phyloP scores from a whole-genome alignment of 2,888 invertebrate genomes.

The Stenotaenia linearis region DNA sequence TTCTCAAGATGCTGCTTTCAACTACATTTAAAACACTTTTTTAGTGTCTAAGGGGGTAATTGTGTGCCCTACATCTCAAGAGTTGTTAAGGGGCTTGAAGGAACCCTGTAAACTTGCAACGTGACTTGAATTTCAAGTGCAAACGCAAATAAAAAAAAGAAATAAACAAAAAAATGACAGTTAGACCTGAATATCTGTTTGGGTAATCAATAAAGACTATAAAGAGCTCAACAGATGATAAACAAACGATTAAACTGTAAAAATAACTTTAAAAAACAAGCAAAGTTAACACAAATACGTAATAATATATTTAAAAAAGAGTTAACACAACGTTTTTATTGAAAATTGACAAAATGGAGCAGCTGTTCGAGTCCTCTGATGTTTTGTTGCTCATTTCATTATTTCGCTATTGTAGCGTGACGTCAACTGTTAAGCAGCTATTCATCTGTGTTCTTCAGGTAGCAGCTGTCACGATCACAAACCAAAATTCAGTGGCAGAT shows the following conservation, averaged over 20 bases:
- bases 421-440: neutral
- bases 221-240: too few relatives aligned
- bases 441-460: neutral
- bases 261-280: too few relatives aligned
- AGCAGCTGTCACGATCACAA: neutral
- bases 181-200: neutral
- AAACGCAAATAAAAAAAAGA: neutral
- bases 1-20: neutral
- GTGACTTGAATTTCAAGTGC: neutral
- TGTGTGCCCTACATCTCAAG: neutral
- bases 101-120: conserved; percentile 16
- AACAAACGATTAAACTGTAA: too few relatives aligned
- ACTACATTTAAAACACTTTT: conserved; percentile 3
- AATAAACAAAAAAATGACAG: neutral
- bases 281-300: too few relatives aligned
- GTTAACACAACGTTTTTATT: too few relatives aligned
- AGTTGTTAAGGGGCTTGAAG: conserved; percentile 8
- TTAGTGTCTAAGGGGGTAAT: neutral
- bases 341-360: neutral
- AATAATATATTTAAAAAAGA: too few relatives aligned
- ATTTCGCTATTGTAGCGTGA: neutral
- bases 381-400: conserved; percentile 21
- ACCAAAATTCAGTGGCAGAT: neutral
- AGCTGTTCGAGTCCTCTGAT: neutral
- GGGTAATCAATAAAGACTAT: too few relatives aligned